A percentile compares a stretch with the other conserved stretches of the same genome.
phyloP scores from a whole-genome alignment of 1,140 invertebrate species.

The Drosophila ercepeae region DNA sequence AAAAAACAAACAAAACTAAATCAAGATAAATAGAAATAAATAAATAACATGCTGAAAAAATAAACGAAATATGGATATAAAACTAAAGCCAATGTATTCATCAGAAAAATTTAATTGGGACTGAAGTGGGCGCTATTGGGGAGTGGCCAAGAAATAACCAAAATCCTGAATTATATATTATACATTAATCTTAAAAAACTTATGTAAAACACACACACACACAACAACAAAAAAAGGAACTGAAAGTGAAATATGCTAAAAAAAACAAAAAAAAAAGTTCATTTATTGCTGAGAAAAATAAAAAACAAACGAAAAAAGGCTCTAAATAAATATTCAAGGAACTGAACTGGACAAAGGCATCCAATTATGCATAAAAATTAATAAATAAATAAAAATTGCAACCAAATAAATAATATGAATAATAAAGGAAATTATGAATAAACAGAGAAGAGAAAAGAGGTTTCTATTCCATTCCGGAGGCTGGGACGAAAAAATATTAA shows the following conservation, averaged over 20 bases:
- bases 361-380: neutral
- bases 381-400: neutral
- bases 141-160: neutral
- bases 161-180: neutral
- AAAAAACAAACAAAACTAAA: conserved; percentile 1
- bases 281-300: too few relatives aligned
- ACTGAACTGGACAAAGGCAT: neutral
- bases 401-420: neutral
- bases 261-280: neutral
- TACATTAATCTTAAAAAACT: neutral
- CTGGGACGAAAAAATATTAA: neutral
- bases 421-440: conserved; percentile 21
- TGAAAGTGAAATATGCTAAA: conserved; percentile 1
- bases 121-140: neutral
- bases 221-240: conserved; percentile 5
- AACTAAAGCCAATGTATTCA: conserved; percentile 1
- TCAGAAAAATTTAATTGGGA: conserved; percentile 3
- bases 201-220: conserved; percentile 2
- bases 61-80: conserved; percentile 23
- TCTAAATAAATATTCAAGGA: neutral
- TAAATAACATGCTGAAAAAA: conserved; percentile 30
- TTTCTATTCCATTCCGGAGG: too few relatives aligned
- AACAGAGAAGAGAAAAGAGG: conserved; percentile 1
- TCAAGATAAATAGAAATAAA: neutral
- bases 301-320: neutral